phyloP scores from a whole-genome alignment of 2,888 invertebrate genomes.

The Mayetiola destructor region DNA sequence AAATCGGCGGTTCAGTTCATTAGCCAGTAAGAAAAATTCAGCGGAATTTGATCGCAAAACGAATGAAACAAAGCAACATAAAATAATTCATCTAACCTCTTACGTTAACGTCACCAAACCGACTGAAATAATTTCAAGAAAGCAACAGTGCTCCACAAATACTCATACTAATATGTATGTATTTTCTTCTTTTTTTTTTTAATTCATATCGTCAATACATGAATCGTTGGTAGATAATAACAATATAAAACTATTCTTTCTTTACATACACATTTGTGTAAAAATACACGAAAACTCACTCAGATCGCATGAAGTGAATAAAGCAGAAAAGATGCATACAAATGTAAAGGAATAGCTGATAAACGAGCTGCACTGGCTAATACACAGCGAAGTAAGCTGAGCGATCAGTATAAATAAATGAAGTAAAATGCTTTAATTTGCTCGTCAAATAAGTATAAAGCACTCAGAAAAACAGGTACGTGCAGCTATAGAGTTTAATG shows the following conservation, averaged over 20 bases:
- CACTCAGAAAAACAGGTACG: background rate
- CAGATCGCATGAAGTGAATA: no score
- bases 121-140: conserved; percentile 21
- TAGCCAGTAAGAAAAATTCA: background rate
- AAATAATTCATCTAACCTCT: no score
- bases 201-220: background rate
- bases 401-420: background rate
- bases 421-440: no score
- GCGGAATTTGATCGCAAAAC: no score
- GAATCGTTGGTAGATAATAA: background rate
- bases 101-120: conserved; percentile 23
- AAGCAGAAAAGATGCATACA: no score
- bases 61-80: no score
- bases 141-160: background rate
- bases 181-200: background rate
- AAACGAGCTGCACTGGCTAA: no score
- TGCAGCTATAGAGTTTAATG: background rate
- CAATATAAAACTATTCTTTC: no score
- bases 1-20: background rate
- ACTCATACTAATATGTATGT: background rate
- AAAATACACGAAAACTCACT: no score
- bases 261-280: no score
- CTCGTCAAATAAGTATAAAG: background rate
- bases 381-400: background rate
- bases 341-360: no score